Percentiles rank a stretch among this genome's conserved stretches.
phyloP scores from a whole-genome alignment of 2,797 vertebrate species.

The Naso thynnoides region DNA sequence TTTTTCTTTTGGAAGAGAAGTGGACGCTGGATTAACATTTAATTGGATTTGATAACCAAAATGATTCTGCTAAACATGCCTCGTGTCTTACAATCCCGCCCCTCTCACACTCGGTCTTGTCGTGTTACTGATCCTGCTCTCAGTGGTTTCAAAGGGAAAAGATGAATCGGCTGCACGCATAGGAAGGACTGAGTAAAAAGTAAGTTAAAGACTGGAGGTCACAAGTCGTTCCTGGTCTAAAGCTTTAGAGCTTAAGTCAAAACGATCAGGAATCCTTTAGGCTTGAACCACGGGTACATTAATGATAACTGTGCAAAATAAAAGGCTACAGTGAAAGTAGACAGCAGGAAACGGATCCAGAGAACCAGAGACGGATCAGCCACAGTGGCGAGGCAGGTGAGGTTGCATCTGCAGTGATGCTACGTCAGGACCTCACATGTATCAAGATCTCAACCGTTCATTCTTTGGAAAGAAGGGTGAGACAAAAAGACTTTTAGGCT shows the following conservation, averaged over 20 bases:
- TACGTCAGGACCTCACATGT: slow-evolving; percentile 4
- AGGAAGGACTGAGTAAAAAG: slow-evolving; percentile 7
- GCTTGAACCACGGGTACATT: slow-evolving; percentile 2
- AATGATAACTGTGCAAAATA: slow-evolving; percentile 17
- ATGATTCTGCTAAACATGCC: slow-evolving; percentile 11
- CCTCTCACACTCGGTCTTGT: neutral
- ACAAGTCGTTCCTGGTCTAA: slow-evolving; percentile 25
- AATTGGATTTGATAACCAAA: slow-evolving; percentile 9
- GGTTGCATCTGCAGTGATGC: slow-evolving; percentile 3
- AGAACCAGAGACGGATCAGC: neutral
- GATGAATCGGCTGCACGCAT: neutral
- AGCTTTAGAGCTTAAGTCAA: slow-evolving; percentile 6
- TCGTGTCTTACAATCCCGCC: slow-evolving; percentile 19
- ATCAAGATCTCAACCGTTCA: neutral
- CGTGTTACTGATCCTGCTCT: slow-evolving; percentile 1
- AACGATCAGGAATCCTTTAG: neutral
- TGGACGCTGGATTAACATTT: slow-evolving; percentile 7
- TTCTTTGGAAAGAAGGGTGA: too few species aligned
- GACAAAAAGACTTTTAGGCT: neutral
- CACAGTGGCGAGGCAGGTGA: slow-evolving; percentile 15
- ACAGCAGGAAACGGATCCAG: slow-evolving; percentile 4
- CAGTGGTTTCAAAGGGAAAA: neutral
- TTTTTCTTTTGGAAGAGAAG: neutral
- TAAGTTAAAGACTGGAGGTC: slow-evolving; percentile 34
- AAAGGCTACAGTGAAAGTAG: slow-evolving; percentile 47